These are phyloP conservation scores for Erebia ligea DNA, from an alignment of 2,888 invertebrate genomes.

Conservation along the genomic window DNA sequence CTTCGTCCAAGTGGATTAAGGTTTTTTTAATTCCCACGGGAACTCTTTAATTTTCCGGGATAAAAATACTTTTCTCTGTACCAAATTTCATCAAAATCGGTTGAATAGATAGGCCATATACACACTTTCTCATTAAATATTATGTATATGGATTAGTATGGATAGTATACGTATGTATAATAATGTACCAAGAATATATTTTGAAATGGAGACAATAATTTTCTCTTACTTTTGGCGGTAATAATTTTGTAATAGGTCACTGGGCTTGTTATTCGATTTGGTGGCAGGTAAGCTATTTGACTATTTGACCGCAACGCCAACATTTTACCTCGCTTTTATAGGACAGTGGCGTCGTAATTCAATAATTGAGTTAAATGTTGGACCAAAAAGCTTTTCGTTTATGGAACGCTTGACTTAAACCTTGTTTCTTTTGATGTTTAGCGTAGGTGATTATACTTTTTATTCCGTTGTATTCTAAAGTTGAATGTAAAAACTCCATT, in stretches of 20 bases:
- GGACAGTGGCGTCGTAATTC: slow-evolving; percentile 47
- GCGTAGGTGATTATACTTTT: background rate
- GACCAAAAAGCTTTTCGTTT: background rate
- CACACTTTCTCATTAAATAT: background rate
- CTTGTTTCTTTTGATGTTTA: background rate
- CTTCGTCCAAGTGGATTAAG: too few relatives aligned
- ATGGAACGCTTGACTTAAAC: background rate
- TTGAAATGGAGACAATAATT: background rate
- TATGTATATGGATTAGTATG: background rate
- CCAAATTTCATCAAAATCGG: too few relatives aligned
- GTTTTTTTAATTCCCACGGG: too few relatives aligned
- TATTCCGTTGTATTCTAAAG: too few relatives aligned
- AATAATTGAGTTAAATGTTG: background rate
- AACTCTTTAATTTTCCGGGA: too few relatives aligned
- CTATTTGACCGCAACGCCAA: slow-evolving; percentile 55
- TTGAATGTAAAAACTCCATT: too few relatives aligned
- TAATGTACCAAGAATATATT: background rate
- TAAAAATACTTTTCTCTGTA: too few relatives aligned
- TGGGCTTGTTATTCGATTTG: slow-evolving; percentile 54
- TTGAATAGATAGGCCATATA: too few relatives aligned
- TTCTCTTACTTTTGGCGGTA: background rate
- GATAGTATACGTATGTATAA: too few relatives aligned
- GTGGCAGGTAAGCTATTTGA: slow-evolving; percentile 50
- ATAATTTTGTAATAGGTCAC: slow-evolving; percentile 9
- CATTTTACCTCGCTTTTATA: slow-evolving; percentile 52